A percentile compares a stretch with the other conserved stretches of the same genome.
Conservation (phyloP, 2,888 invertebrate genomes). For the Pristionchus mayeri region DNA sequence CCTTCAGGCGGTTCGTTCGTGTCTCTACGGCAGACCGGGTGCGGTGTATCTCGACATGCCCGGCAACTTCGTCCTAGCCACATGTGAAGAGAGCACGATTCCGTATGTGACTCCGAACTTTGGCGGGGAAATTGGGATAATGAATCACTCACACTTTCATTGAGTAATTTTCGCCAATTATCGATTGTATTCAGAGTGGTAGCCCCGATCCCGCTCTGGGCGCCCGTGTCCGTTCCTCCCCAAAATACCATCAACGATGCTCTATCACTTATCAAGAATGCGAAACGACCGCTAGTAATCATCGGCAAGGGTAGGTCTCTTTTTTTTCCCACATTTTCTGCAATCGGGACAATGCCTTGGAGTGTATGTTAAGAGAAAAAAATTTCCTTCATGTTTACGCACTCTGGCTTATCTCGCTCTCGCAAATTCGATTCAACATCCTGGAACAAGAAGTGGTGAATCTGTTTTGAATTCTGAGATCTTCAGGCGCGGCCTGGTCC, state of each 20-base stretch:
- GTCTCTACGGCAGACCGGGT: slow-evolving; percentile 91
- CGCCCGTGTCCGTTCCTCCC: no score
- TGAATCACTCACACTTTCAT: no score
- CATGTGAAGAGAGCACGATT: slow-evolving; percentile 61
- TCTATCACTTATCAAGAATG: slow-evolving; percentile 82
- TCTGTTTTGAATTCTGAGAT: no score
- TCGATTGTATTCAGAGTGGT: no score
- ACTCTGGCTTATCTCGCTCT: no score
- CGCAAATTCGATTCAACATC: no score
- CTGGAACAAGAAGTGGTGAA: no score
- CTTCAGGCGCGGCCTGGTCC: slow-evolving; percentile 71
- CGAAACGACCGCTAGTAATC: slow-evolving; percentile 88
- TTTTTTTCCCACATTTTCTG: not conserved
- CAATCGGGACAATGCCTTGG: not conserved
- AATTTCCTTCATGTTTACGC: no score
- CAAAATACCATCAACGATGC: slow-evolving; percentile 83
- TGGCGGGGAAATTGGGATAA: no score
- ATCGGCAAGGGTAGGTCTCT: slow-evolving; percentile 86
- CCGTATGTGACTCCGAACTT: slow-evolving; percentile 49
- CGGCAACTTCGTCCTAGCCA: slow-evolving; percentile 82
- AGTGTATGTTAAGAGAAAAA: no score
- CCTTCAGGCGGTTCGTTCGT: slow-evolving; percentile 85
- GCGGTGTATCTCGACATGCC: slow-evolving; percentile 92
- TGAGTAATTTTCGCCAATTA: no score
- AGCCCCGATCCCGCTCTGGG: no score